Evolutionary conservation across 1,140 invertebrate genomes (phyloP).

Genomic region (Gonatopus flavifemur): DNA sequence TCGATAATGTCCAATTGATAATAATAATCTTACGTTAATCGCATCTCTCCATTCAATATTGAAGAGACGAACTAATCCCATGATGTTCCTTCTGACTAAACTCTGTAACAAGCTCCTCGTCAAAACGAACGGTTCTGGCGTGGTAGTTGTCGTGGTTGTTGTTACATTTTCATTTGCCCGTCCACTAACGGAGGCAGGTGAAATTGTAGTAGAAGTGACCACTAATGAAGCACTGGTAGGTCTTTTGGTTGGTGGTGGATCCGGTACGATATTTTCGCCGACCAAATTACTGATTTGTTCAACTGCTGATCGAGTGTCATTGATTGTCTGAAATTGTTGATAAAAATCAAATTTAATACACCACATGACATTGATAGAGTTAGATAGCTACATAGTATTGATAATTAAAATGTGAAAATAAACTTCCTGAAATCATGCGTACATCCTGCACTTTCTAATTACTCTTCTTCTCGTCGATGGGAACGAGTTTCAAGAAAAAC

Average conservation of each 20-base stretch:
- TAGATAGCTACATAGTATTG: no score
- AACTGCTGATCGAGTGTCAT: slow-evolving; percentile 55
- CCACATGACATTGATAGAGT: no score
- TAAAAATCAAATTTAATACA: no score
- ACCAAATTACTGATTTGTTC: slow-evolving; percentile 49
- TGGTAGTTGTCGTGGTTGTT: slow-evolving; percentile 36
- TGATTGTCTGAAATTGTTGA: slow-evolving; percentile 51
- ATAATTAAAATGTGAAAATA: no score
- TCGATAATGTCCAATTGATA: no score
- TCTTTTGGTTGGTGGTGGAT: slow-evolving; percentile 27
- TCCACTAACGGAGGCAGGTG: background rate
- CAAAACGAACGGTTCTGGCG: slow-evolving; percentile 40
- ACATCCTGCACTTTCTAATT: no score
- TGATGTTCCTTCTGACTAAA: slow-evolving; percentile 53
- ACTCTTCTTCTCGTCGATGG: no score
- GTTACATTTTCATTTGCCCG: slow-evolving; percentile 7
- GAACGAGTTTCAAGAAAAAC: no score
- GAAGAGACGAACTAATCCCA: slow-evolving; percentile 54
- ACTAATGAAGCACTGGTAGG: slow-evolving; percentile 12
- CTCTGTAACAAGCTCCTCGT: slow-evolving; percentile 41
- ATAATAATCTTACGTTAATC: slow-evolving; percentile 46
- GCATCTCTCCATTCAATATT: slow-evolving; percentile 60
- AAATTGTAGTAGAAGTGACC: background rate
- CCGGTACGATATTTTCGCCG: slow-evolving; percentile 44
- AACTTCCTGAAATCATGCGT: no score